These are phyloP conservation scores for Emmelina monodactyla DNA, from an alignment of 2,888 invertebrate genomes.

Conservation along the genomic window DNA sequence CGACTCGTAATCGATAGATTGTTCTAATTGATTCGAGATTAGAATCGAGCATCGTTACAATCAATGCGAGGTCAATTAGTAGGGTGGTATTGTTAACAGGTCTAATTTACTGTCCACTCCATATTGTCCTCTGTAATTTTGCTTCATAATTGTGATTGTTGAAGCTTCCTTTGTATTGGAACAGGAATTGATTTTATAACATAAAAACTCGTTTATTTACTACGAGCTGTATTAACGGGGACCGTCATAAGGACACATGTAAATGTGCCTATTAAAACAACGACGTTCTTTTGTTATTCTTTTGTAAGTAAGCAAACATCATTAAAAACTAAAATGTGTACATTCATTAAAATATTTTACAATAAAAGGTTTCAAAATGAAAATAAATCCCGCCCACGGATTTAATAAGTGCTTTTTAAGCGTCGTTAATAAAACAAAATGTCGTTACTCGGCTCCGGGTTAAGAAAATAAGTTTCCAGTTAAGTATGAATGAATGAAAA, in stretches of 20 bases:
- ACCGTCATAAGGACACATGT: too few species aligned
- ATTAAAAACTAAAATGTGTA: constrained; percentile 1
- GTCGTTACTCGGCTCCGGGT: constrained; percentile 18
- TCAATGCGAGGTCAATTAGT: too few species aligned
- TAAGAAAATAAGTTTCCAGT: neutral
- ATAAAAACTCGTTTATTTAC: too few species aligned
- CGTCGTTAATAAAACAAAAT: constrained; percentile 59
- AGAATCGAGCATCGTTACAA: constrained; percentile 31
- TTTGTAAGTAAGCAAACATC: neutral
- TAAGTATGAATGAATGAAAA: constrained; percentile 8
- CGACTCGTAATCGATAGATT: constrained; percentile 29
- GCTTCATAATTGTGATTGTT: too few species aligned
- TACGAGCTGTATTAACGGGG: too few species aligned
- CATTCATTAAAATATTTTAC: constrained; percentile 1
- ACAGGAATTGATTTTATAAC: too few species aligned
- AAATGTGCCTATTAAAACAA: too few species aligned
- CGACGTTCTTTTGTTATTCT: constrained; percentile 1
- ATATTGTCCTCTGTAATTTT: too few species aligned
- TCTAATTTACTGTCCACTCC: too few species aligned
- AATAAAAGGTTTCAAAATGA: constrained; percentile 10
- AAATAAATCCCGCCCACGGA: constrained; percentile 47
- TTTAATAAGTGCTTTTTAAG: constrained; percentile 54
- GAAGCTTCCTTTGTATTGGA: too few species aligned
- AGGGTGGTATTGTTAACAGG: too few species aligned
- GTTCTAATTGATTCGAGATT: constrained; percentile 43